Conservation (phyloP, 1,140 invertebrate species). For the Musca domestica region DNA sequence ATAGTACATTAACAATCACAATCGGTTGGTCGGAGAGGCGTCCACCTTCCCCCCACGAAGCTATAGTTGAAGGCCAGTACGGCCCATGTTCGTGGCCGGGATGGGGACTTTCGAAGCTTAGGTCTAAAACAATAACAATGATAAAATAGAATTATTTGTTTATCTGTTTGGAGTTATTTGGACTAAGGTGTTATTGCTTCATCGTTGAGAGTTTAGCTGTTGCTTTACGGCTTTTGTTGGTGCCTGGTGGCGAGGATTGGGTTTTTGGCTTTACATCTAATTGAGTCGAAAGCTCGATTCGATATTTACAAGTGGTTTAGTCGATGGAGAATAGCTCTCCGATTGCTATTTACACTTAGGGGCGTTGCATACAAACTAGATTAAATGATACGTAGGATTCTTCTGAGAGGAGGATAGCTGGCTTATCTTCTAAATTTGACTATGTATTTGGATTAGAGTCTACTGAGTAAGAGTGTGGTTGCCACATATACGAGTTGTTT, state of each 20-base stretch:
- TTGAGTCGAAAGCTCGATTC: not conserved
- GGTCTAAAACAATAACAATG: slow-evolving; percentile 8
- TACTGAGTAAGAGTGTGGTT: not conserved
- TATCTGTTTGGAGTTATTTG: slow-evolving; percentile 7
- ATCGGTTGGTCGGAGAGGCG: not conserved
- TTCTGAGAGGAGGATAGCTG: not conserved
- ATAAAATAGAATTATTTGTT: not conserved
- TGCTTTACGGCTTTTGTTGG: too few species aligned
- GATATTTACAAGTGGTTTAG: not conserved
- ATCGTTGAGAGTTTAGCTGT: not conserved
- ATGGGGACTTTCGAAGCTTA: not conserved
- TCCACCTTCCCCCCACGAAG: too few species aligned
- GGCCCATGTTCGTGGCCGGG: too few species aligned
- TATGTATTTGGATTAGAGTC: not conserved
- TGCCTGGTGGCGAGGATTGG: too few species aligned
- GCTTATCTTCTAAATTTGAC: slow-evolving; percentile 9
- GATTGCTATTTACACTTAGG: not conserved
- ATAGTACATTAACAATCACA: slow-evolving; percentile 15
- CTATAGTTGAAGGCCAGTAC: too few species aligned
- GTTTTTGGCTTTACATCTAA: too few species aligned
- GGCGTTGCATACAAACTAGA: not conserved
- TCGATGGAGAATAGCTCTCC: not conserved
- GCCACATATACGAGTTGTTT: slow-evolving; percentile 1
- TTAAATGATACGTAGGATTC: slow-evolving; percentile 16
- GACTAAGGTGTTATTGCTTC: slow-evolving; percentile 13